These are phyloP conservation scores for Cetonia aurata DNA, from an alignment of 2,888 invertebrate species.

Conservation along the genomic window DNA sequence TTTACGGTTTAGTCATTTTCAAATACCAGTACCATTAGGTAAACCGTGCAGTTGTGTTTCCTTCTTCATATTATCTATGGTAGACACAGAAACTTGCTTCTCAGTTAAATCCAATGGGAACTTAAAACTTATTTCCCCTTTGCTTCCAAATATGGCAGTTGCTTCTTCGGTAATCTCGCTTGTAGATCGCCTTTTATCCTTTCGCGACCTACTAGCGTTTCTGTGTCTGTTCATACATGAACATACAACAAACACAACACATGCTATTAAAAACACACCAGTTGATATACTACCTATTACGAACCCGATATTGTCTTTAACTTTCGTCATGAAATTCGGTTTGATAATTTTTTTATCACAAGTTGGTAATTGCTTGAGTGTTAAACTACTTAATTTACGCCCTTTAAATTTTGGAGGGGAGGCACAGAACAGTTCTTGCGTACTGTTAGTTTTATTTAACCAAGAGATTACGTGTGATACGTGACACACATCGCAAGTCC, in stretches of 20 bases:
- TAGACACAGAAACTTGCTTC: constrained; percentile 64
- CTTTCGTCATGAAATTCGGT: constrained; percentile 58
- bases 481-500: constrained; percentile 78
- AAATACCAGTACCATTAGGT: constrained; percentile 62
- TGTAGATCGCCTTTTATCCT: constrained; percentile 54
- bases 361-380: constrained; percentile 63
- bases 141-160: constrained; percentile 64
- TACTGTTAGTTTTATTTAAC: constrained; percentile 68
- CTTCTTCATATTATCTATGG: constrained; percentile 66
- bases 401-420: constrained; percentile 72
- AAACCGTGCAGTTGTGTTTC: constrained; percentile 59
- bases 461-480: constrained; percentile 71
- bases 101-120: constrained; percentile 68
- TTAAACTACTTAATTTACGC: constrained; percentile 62
- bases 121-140: constrained; percentile 71
- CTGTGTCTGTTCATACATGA: constrained; percentile 79
- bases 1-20: constrained; percentile 51
- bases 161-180: constrained; percentile 60
- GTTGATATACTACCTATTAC: constrained; percentile 67
- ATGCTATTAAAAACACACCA: constrained; percentile 68
- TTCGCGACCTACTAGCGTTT: constrained; percentile 69
- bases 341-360: constrained; percentile 69
- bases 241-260: constrained; percentile 68
- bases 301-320: constrained; percentile 67
- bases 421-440: constrained; percentile 71